These are phyloP conservation scores for Gymnosoma rotundatum DNA, from an alignment of 2,888 invertebrate genomes.

Conservation along the genomic window DNA sequence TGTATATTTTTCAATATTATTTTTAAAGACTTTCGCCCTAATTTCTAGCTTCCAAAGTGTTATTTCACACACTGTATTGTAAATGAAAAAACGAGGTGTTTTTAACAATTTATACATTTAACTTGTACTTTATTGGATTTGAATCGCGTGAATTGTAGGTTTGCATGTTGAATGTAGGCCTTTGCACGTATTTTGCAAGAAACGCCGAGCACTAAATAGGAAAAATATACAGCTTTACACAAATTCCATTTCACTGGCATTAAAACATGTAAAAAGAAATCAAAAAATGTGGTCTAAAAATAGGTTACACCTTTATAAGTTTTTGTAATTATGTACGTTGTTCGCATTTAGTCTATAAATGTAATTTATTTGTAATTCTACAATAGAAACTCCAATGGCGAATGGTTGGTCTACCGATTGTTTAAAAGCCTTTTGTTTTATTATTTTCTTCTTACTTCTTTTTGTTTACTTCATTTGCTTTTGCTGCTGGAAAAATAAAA, in stretches of 20 bases:
- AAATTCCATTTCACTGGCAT: constrained; percentile 31
- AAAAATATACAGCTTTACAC: not conserved
- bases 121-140: constrained; percentile 66
- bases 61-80: constrained; percentile 3
- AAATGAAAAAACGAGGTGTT: constrained; percentile 64
- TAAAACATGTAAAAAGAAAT: not conserved
- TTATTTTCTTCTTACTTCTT: not conserved
- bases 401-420: constrained; percentile 35
- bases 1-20: constrained; percentile 1
- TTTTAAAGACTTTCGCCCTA: constrained; percentile 1
- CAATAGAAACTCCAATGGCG: constrained; percentile 39
- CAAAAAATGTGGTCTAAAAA: constrained; percentile 48
- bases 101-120: constrained; percentile 66
- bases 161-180: constrained; percentile 56
- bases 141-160: constrained; percentile 64
- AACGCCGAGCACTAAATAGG: not conserved
- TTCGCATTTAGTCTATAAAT: constrained; percentile 4
- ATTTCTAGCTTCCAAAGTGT: constrained; percentile 9
- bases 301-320: constrained; percentile 58
- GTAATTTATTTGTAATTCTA: constrained; percentile 44
- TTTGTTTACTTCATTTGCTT: not conserved
- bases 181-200: constrained; percentile 11
- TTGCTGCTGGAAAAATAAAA: not conserved
- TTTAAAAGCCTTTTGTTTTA: constrained; percentile 45
- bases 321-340: constrained; percentile 30